phyloP scores from a whole-genome alignment of 2,797 vertebrate genomes.

The Chelidonichthys spinosus region DNA sequence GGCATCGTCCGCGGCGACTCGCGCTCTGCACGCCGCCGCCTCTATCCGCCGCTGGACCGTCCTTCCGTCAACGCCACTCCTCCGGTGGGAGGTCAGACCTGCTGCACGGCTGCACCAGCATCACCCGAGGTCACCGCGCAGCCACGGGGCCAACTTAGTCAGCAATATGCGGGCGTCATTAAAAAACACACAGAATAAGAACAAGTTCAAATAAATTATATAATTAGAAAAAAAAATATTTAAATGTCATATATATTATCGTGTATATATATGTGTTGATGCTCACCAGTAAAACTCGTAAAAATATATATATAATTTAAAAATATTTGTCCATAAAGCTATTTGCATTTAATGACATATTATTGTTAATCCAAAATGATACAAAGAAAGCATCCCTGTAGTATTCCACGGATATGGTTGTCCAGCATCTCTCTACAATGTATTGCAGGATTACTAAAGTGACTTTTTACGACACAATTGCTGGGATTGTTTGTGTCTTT shows the following conservation, averaged over 20 bases:
- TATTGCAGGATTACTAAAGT: background rate
- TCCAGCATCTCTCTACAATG: no score
- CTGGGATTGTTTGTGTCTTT: background rate
- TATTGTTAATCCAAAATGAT: background rate
- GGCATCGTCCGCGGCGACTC: slow-evolving; percentile 26
- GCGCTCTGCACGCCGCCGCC: slow-evolving; percentile 58
- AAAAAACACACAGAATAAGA: background rate
- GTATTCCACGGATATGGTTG: background rate
- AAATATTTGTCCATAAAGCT: no score
- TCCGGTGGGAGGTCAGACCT: slow-evolving; percentile 76
- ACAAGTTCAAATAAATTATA: background rate
- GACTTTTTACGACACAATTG: background rate
- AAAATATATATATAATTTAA: no score
- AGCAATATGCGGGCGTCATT: background rate
- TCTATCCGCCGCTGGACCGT: slow-evolving; percentile 76
- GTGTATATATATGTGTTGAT: no score
- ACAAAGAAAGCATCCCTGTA: background rate
- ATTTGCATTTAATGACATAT: no score
- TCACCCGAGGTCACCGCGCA: background rate
- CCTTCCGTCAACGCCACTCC: slow-evolving; percentile 81
- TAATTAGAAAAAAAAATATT: background rate
- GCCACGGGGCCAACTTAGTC: background rate
- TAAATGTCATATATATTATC: background rate
- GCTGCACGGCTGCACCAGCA: slow-evolving; percentile 29
- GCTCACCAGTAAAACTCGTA: no score